Conservation (phyloP, 2,113 vertebrate genomes). For the Lontra canadensis region DNA sequence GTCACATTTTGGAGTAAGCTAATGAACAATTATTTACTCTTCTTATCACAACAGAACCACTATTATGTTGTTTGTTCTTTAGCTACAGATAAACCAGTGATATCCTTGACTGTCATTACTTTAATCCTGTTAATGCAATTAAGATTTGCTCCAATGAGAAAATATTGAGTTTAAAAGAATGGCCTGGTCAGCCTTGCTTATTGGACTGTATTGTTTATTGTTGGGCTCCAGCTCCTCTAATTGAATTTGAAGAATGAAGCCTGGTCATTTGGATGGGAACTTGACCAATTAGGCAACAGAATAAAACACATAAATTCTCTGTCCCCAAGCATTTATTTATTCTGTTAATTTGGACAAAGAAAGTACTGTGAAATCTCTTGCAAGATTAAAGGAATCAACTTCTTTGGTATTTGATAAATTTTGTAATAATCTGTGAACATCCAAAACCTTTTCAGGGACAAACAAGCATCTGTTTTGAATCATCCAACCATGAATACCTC, state of each 20-base stretch:
- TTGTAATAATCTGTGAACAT: constrained; percentile 18
- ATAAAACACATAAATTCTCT: not conserved
- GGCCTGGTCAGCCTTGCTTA: not conserved
- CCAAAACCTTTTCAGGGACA: constrained; percentile 16
- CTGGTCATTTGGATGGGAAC: not conserved
- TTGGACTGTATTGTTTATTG: not conserved
- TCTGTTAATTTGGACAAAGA: constrained; percentile 28
- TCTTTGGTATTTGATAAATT: constrained; percentile 39
- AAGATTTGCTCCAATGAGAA: constrained; percentile 18
- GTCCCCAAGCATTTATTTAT: not conserved
- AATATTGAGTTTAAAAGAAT: constrained; percentile 31
- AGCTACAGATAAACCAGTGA: not conserved
- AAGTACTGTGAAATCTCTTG: constrained; percentile 23
- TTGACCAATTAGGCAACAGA: constrained; percentile 49
- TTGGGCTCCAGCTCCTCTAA: not conserved
- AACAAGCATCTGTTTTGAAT: not conserved
- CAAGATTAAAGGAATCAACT: constrained; percentile 27
- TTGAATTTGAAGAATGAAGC: constrained; percentile 17
- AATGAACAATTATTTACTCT: not conserved
- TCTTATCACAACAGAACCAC: not conserved
- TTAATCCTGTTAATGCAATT: not conserved
- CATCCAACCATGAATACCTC: constrained; percentile 18
- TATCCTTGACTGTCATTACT: not conserved
- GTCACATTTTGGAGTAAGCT: constrained; percentile 2
- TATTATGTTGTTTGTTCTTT: not conserved